A percentile compares a stretch with the other conserved stretches of the same genome.
phyloP scores from a whole-genome alignment of 2,888 invertebrate species.

The Tridacna crocea region DNA sequence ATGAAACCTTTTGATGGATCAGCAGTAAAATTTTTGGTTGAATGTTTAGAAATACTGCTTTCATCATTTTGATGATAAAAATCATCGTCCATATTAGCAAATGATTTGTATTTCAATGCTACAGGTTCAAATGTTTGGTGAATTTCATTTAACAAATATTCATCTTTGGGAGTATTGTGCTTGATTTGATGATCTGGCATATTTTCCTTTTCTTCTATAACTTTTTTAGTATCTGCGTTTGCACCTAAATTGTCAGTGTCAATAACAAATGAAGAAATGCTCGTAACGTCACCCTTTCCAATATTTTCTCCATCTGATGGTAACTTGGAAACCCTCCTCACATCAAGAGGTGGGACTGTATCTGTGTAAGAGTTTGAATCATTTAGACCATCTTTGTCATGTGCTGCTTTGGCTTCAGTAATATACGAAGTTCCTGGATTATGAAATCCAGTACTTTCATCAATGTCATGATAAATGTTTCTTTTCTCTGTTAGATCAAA shows the following conservation, averaged over 20 bases:
- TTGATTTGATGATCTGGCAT: background rate
- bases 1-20: background rate
- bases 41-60: background rate
- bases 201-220: background rate
- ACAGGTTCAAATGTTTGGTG: background rate
- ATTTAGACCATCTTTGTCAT: background rate
- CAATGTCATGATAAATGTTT: slow-evolving; percentile 3
- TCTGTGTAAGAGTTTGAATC: background rate
- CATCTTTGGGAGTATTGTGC: too few relatives aligned
- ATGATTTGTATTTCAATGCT: background rate
- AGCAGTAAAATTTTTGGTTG: background rate
- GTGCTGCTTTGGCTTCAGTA: background rate
- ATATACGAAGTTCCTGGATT: background rate
- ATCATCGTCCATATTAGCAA: background rate
- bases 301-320: background rate
- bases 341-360: background rate
- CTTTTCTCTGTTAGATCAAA: background rate
- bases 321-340: background rate
- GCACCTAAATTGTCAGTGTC: background rate
- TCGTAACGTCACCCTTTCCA: background rate
- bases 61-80: background rate
- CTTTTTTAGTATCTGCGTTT: background rate
- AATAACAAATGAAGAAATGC: too few relatives aligned
- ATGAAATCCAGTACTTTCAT: background rate
- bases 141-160: too few relatives aligned